These are phyloP conservation scores for Lordiphosa stackelbergi DNA, from an alignment of 1,140 invertebrate genomes.

Conservation along the genomic window DNA sequence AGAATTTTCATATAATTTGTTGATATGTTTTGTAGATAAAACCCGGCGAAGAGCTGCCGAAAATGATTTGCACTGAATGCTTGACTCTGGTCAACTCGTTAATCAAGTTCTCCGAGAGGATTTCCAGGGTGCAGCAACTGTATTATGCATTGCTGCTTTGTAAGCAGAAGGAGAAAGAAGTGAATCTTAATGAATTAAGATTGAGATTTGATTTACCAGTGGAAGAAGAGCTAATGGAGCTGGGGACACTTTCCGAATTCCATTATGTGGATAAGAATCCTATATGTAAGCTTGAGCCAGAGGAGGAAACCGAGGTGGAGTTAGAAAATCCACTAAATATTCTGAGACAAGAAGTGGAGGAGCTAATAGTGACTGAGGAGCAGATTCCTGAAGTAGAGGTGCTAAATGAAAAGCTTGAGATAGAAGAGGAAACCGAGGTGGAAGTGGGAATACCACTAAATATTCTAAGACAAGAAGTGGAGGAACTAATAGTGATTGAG, in stretches of 20 bases:
- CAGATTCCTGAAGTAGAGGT: conserved; percentile 1
- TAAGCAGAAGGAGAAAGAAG: conserved; percentile 5
- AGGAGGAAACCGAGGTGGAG: not conserved
- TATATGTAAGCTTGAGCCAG: conserved; percentile 6
- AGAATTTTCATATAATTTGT: not conserved
- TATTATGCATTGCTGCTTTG: conserved; percentile 43
- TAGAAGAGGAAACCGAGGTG: not conserved
- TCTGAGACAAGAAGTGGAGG: no score
- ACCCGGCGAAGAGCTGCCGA: conserved; percentile 51
- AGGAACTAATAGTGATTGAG: not conserved
- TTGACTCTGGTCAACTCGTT: conserved; percentile 53
- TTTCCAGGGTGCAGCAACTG: conserved; percentile 58
- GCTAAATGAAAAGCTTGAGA: conserved; percentile 17
- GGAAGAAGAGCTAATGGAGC: conserved; percentile 16
- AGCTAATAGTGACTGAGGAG: not conserved
- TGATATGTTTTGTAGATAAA: conserved; percentile 27
- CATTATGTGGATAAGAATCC: conserved; percentile 60
- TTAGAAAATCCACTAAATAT: no score
- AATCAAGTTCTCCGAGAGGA: conserved; percentile 61
- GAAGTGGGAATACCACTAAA: not conserved
- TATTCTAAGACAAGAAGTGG: no score
- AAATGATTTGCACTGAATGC: conserved; percentile 62
- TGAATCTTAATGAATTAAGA: conserved; percentile 44
- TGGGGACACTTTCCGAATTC: conserved; percentile 43
- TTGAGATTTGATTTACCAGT: conserved; percentile 37